phyloP scores from a whole-genome alignment of 1,140 invertebrate species.

The Drosophila pallidifrons region DNA sequence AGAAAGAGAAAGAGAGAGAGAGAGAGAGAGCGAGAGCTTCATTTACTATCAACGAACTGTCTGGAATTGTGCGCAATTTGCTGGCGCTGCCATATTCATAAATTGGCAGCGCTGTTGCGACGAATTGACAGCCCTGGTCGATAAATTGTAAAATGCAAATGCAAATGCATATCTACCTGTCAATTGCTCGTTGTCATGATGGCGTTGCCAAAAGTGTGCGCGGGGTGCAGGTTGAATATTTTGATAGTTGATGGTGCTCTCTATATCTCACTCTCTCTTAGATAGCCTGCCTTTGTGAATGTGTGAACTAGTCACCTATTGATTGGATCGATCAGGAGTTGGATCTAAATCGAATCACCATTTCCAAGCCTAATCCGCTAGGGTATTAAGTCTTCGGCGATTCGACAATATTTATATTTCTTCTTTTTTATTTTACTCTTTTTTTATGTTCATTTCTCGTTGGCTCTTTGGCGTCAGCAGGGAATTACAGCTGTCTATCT shows the following conservation, averaged over 20 bases:
- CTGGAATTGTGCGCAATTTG: neutral
- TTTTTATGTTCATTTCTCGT: conserved; percentile 13
- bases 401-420: neutral
- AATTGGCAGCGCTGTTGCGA: neutral
- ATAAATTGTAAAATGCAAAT: neutral
- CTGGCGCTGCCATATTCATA: neutral
- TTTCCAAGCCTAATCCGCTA: neutral
- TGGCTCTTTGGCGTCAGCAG: conserved; percentile 6
- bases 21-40: neutral
- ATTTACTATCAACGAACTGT: neutral
- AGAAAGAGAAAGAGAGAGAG: neutral
- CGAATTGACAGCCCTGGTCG: neutral
- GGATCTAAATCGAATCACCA: neutral
- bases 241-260: too few relatives aligned
- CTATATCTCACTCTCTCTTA: too few relatives aligned
- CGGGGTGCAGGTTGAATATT: too few relatives aligned
- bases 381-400: conserved; percentile 2
- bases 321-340: neutral
- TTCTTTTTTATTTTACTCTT: conserved; percentile 6
- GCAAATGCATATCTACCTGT: conserved; percentile 1
- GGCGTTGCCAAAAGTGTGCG: neutral
- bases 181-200: neutral
- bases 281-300: too few relatives aligned
- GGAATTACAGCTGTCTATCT: conserved; percentile 21
- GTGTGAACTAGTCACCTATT: neutral